Conservation (phyloP, 2,888 invertebrate genomes). For the Protophormia terraenovae region DNA sequence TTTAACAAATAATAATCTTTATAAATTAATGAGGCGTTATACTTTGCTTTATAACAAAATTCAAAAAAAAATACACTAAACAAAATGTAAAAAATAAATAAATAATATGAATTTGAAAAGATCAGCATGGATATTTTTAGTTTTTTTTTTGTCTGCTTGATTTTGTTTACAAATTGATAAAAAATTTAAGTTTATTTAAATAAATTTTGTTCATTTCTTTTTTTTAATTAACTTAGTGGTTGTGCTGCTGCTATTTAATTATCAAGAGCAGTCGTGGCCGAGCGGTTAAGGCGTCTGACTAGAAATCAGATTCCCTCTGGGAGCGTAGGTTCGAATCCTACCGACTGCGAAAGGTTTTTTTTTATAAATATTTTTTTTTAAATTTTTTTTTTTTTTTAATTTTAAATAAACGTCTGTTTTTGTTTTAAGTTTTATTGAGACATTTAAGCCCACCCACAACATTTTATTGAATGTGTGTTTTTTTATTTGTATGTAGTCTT, state of each 20-base stretch:
- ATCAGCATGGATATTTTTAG: constrained; percentile 13
- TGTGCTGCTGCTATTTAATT: background rate
- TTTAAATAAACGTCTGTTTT: background rate
- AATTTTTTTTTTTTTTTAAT: background rate
- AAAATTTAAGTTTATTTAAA: background rate
- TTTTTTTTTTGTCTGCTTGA: background rate
- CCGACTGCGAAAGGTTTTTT: constrained; percentile 71
- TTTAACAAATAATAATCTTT: constrained; percentile 28
- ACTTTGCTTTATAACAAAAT: background rate
- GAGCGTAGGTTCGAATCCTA: constrained; percentile 80
- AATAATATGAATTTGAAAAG: background rate
- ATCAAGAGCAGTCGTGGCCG: constrained; percentile 77
- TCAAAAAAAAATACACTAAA: background rate
- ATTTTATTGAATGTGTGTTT: constrained; percentile 8
- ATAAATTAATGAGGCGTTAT: constrained; percentile 29
- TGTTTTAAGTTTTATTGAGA: background rate
- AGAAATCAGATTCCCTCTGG: constrained; percentile 80
- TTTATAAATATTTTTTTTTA: constrained; percentile 14
- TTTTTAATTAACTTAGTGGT: background rate
- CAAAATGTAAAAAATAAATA: background rate
- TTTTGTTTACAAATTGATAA: background rate
- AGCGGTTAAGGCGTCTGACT: constrained; percentile 80
- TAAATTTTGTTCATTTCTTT: background rate
- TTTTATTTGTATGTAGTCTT: constrained; percentile 22
- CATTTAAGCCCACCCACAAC: constrained; percentile 51